These are phyloP conservation scores for Ladona fulva DNA, from an alignment of 1,140 invertebrate genomes.

Conservation along the genomic window DNA sequence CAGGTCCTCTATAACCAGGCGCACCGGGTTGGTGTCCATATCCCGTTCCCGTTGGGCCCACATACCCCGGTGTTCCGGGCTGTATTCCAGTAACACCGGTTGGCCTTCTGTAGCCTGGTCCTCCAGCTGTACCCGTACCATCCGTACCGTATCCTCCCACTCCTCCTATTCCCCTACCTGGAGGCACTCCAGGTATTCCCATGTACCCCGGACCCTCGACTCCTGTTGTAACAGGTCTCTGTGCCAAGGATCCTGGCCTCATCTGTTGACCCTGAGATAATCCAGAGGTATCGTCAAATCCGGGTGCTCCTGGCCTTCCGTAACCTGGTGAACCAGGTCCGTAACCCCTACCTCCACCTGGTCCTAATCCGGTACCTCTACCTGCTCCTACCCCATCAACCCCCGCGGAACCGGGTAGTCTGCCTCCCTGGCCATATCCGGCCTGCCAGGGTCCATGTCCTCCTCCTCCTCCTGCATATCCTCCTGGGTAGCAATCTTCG, in stretches of 20 bases:
- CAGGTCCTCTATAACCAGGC: slow-evolving; percentile 13
- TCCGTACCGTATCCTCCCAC: neutral
- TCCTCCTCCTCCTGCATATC: slow-evolving; percentile 19
- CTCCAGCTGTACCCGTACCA: slow-evolving; percentile 15
- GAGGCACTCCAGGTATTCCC: slow-evolving; percentile 12
- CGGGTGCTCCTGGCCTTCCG: slow-evolving; percentile 20
- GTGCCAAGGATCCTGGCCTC: neutral
- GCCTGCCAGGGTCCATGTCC: slow-evolving; percentile 12
- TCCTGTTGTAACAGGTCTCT: slow-evolving; percentile 14
- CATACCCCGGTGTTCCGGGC: neutral
- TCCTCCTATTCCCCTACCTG: slow-evolving; percentile 1
- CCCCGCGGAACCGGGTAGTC: slow-evolving; percentile 19
- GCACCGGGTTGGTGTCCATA: slow-evolving; percentile 14
- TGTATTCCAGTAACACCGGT: neutral
- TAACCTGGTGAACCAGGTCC: neutral
- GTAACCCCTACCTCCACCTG: neutral
- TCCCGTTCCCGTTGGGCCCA: slow-evolving; percentile 15
- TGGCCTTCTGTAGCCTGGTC: neutral
- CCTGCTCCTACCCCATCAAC: slow-evolving; percentile 12
- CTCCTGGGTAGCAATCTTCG: slow-evolving; percentile 33
- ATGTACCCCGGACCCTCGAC: slow-evolving; percentile 12
- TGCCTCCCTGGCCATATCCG: slow-evolving; percentile 16
- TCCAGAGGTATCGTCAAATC: neutral
- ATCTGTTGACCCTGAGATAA: neutral
- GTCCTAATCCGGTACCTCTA: neutral